These are phyloP conservation scores for Bombylius major DNA, from an alignment of 2,888 invertebrate genomes.

Conservation along the genomic window DNA sequence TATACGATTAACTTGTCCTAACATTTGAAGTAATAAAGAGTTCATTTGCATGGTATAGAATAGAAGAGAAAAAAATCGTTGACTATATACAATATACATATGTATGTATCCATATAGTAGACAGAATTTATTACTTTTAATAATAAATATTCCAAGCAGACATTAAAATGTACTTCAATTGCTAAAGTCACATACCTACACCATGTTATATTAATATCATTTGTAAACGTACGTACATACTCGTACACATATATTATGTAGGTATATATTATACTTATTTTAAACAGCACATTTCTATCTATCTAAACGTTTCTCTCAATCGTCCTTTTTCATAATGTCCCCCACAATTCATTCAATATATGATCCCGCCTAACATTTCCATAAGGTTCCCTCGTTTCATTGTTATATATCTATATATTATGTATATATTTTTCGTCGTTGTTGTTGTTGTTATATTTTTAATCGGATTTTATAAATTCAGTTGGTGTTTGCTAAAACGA, in stretches of 20 bases:
- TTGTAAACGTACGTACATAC: too few relatives aligned
- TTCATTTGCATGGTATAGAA: too few relatives aligned
- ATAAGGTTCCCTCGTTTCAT: background rate
- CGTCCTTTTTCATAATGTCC: background rate
- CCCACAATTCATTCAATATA: background rate
- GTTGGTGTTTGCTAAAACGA: slow-evolving; percentile 11
- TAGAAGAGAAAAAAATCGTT: too few relatives aligned
- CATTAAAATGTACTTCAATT: background rate
- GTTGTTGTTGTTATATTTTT: background rate
- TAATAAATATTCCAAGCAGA: background rate
- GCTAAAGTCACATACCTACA: too few relatives aligned
- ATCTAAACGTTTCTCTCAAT: background rate
- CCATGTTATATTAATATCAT: too few relatives aligned
- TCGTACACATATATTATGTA: too few relatives aligned
- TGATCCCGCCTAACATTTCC: background rate
- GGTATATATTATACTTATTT: too few relatives aligned
- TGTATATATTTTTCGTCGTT: too few relatives aligned
- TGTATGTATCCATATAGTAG: background rate
- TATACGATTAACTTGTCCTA: too few relatives aligned
- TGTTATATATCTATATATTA: background rate
- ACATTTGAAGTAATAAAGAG: too few relatives aligned
- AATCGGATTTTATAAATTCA: slow-evolving; percentile 14
- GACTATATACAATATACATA: too few relatives aligned
- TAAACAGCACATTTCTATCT: too few relatives aligned
- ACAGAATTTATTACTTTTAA: background rate